Evolutionary conservation across 2,888 invertebrate species (phyloP).

Genomic region (Aradus depressus): DNA sequence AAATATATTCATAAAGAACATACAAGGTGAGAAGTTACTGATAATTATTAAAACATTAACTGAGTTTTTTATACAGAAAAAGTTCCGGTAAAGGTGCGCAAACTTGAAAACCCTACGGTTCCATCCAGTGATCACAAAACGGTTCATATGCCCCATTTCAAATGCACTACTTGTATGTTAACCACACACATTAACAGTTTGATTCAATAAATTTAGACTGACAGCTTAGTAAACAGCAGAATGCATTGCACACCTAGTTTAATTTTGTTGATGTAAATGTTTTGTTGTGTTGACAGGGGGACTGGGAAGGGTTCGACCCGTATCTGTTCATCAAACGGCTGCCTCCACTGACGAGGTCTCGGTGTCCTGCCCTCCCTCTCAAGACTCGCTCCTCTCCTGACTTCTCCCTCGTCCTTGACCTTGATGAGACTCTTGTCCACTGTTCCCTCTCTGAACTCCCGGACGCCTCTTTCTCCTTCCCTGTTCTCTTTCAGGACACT

Average conservation of each 20-base stretch:
- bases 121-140: too few relatives aligned
- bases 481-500: slow-evolving; percentile 55
- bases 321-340: slow-evolving; percentile 86
- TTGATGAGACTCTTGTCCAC: slow-evolving; percentile 93
- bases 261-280: neutral
- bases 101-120: too few relatives aligned
- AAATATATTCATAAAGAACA: too few relatives aligned
- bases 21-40: too few relatives aligned
- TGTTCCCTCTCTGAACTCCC: slow-evolving; percentile 84
- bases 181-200: too few relatives aligned
- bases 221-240: too few relatives aligned
- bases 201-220: too few relatives aligned
- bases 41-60: too few relatives aligned
- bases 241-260: neutral
- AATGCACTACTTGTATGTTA: too few relatives aligned
- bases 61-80: too few relatives aligned
- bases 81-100: too few relatives aligned
- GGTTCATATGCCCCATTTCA: too few relatives aligned
- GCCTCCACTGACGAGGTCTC: slow-evolving; percentile 59
- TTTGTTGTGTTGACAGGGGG: slow-evolving; percentile 31
- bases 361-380: slow-evolving; percentile 74
- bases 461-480: slow-evolving; percentile 88
- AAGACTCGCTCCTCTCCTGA: slow-evolving; percentile 87
- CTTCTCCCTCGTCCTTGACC: slow-evolving; percentile 61
- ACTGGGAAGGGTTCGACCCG: slow-evolving; percentile 76